phyloP scores from a whole-genome alignment of 2,797 vertebrate genomes.

The Phylloscopus collybita region DNA sequence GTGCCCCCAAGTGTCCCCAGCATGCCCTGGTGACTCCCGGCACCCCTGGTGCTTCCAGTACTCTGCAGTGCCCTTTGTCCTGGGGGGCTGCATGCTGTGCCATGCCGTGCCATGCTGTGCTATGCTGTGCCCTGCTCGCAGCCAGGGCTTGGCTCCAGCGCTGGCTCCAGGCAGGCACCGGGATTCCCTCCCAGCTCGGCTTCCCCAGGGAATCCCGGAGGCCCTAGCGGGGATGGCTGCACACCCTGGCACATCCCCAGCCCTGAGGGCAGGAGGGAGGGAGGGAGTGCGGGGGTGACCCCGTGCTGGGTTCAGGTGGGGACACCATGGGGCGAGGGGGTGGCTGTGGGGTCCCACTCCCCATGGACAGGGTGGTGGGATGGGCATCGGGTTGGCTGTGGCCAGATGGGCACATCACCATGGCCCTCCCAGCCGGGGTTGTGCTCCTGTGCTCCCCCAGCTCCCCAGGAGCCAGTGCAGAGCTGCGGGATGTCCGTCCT shows the following conservation, averaged over 20 bases:
- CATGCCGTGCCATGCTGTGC: background rate
- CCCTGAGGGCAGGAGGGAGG: background rate
- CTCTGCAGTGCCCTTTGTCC: no score
- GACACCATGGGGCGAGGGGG: accelerated
- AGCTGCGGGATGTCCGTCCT: accelerated
- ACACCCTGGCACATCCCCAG: background rate
- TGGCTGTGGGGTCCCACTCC: background rate
- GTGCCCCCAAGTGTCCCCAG: background rate
- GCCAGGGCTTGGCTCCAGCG: background rate
- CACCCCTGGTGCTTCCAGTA: background rate
- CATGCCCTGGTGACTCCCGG: background rate
- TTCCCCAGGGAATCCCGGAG: constrained; percentile 50
- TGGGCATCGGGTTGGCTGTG: background rate
- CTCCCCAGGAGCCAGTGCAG: accelerated
- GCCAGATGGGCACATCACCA: background rate
- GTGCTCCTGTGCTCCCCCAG: background rate
- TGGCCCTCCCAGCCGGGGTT: background rate
- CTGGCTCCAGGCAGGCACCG: constrained; percentile 39
- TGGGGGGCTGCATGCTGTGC: background rate
- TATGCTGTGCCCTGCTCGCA: accelerated
- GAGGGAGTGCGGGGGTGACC: accelerated
- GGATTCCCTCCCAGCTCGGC: constrained; percentile 31
- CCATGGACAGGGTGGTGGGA: background rate
- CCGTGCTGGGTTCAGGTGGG: background rate
- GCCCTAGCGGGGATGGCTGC: background rate